Conservation (phyloP, 1,140 invertebrate genomes). For the Bradynema listronoti region DNA sequence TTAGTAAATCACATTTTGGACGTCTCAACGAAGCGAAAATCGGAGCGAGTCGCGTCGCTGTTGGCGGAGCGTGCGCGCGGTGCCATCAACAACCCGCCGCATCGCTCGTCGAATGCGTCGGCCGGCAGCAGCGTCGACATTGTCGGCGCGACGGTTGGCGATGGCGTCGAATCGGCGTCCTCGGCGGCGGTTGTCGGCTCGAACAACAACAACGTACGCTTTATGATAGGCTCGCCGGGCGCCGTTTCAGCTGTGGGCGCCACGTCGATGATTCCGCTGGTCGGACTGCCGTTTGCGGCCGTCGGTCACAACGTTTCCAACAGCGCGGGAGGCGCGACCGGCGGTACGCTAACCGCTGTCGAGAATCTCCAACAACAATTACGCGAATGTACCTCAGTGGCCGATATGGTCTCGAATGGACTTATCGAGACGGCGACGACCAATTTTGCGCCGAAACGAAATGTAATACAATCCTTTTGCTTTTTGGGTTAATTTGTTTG, state of each 20-base stretch:
- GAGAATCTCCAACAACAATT: slow-evolving; percentile 22
- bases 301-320: too few relatives aligned
- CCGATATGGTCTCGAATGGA: slow-evolving; percentile 30
- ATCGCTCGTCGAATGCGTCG: not conserved
- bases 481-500: slow-evolving; percentile 3
- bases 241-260: not conserved
- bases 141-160: not conserved
- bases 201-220: slow-evolving; percentile 24
- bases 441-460: slow-evolving; percentile 43
- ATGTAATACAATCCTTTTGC: slow-evolving; percentile 39
- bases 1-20: slow-evolving; percentile 24
- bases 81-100: too few relatives aligned
- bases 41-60: not conserved
- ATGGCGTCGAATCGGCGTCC: not conserved
- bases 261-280: too few relatives aligned
- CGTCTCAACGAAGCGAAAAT: slow-evolving; percentile 5
- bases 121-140: not conserved
- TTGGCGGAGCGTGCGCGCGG: too few relatives aligned
- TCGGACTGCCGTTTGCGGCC: too few relatives aligned
- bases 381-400: slow-evolving; percentile 24
- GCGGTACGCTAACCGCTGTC: slow-evolving; percentile 13
- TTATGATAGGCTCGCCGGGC: slow-evolving; percentile 31
- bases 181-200: slow-evolving; percentile 6
- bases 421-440: slow-evolving; percentile 26
- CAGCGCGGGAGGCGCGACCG: not conserved